Base-by-base conservation (phyloP, 2,113 vertebrate genomes). In the Hippocampus abdominalis region DNA sequence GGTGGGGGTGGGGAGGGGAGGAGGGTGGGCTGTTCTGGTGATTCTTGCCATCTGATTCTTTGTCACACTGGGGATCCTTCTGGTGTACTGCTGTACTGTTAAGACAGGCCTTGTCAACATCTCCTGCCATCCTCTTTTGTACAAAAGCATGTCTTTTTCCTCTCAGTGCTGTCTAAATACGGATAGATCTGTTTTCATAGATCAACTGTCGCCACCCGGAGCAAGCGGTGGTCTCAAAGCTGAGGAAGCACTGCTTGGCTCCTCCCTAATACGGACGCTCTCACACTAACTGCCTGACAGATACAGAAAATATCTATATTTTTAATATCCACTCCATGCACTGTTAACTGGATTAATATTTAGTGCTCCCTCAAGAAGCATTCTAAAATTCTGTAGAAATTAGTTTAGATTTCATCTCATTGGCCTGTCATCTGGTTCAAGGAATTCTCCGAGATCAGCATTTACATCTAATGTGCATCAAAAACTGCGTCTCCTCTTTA, bases 31-130 rank as follows among this genome's bases (percentile, higher is more conserved):
- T 51, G 49, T 51, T 51, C 7, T 77, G 73, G 23, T 46, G 61
- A 80, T 73, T 64, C n/a, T 8, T 61, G 79, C 67, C 56, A 54
- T 77, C 76, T 65, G 67, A 77, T 72, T 78, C 72, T 76, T 82
- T 56, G 73, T 76, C 85, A 76, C 71, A 56, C 11, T 0, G 25
- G 42, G 54, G 69, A 67, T 78, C 69, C 66, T 54, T 63, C 54
- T 77, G 77, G 72, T 80, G 77, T 74, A 64, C 54, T 75, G 75
- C 73, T 79, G 77, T 74, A 64, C 75, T 73, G 73, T 83, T 53
- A 69, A 72, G 68, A 73, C 44, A 62, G 66, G 49, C 62, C 69
- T 76, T 70, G 73, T 83, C 56, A 76, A 78, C 78, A 84, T 76
- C 63, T 81, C 62, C 62, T 69, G 62, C 66, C 74, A 48, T 71